Conservation (phyloP, 1,140 invertebrate species). For the Acromyrmex heyeri region DNA sequence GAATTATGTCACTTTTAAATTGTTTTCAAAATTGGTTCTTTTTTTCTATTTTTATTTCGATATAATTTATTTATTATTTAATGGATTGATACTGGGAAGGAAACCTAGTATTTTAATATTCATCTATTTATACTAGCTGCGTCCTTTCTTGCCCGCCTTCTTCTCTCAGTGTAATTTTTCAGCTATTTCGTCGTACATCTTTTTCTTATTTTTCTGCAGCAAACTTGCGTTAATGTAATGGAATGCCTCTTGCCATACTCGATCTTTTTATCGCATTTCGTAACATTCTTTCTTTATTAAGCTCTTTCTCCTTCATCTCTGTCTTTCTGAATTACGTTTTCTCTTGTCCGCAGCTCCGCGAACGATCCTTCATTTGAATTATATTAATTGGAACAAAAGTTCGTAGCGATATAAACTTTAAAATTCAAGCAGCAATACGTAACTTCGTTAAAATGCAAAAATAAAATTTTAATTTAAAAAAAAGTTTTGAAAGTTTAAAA, state of each 20-base stretch:
- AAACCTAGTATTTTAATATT: constrained; percentile 7
- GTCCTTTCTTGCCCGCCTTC: background rate
- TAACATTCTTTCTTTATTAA: constrained; percentile 39
- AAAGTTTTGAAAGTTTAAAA: too few relatives aligned
- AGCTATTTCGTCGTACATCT: background rate
- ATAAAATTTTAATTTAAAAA: too few relatives aligned
- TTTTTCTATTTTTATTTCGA: background rate
- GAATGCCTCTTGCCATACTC: background rate
- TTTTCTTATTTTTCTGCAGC: background rate
- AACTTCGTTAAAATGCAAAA: too few relatives aligned
- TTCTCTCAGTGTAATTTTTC: constrained; percentile 4
- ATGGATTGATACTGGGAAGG: background rate
- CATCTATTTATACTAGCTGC: background rate
- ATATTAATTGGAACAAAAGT: background rate
- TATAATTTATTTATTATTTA: constrained; percentile 2
- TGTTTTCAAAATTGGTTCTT: background rate
- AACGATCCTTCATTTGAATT: constrained; percentile 1
- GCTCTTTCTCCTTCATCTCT: constrained; percentile 6
- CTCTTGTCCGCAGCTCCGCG: background rate
- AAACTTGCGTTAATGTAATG: background rate
- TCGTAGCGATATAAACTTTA: too few relatives aligned
- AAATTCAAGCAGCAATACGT: too few relatives aligned
- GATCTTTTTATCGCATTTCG: background rate
- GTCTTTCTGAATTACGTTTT: background rate
- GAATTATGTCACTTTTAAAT: background rate